Evolutionary conservation across 2,797 vertebrate genomes (phyloP).

Genomic region (Adelosebastes latens): DNA sequence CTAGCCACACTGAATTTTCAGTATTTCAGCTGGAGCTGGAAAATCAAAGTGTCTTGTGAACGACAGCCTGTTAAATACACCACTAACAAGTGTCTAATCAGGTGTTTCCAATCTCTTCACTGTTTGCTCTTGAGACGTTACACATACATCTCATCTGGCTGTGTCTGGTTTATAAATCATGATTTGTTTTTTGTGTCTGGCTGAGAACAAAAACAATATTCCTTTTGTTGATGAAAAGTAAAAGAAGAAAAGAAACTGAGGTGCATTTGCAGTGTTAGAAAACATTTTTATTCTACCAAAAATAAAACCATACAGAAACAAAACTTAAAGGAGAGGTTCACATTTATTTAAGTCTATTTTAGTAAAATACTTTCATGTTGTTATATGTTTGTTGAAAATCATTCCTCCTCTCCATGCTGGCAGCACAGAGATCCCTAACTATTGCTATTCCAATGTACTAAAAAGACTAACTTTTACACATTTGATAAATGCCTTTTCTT

Average conservation of each 20-base stretch:
- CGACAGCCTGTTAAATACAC: not conserved
- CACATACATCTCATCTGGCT: not conserved
- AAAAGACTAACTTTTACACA: not conserved
- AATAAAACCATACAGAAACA: not conserved
- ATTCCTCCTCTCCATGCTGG: no score
- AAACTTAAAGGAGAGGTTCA: not conserved
- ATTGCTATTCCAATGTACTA: not conserved
- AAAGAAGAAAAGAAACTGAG: not conserved
- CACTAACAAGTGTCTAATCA: not conserved
- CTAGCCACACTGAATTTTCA: no score
- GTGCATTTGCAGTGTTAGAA: not conserved
- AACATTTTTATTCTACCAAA: not conserved
- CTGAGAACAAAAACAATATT: not conserved
- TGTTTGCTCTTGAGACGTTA: not conserved
- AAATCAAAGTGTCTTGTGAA: not conserved
- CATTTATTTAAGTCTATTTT: not conserved
- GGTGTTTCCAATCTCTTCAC: not conserved
- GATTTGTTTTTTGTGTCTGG: slow-evolving; percentile 1
- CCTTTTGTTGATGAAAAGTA: not conserved
- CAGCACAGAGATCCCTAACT: no score
- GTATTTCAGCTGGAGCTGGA: not conserved
- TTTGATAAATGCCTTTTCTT: no score
- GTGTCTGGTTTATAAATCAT: not conserved
- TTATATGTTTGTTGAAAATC: no score
- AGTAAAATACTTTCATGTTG: not conserved